Base-by-base conservation (phyloP, 2,888 invertebrate genomes). In the Lycia hirtaria region DNA sequence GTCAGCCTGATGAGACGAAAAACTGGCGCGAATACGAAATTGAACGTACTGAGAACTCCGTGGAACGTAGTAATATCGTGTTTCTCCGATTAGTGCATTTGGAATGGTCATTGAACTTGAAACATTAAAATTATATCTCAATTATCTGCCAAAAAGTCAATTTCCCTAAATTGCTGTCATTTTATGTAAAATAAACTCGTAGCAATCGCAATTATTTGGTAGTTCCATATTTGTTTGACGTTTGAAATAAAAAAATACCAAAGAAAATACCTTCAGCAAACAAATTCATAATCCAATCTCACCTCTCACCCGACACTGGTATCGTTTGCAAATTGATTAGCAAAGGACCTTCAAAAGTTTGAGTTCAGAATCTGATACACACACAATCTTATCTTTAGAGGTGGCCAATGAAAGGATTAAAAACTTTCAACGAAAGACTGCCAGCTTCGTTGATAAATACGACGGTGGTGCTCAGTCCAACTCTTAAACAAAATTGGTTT, bases 291-390 rank as follows among this genome's bases (percentile, higher is more conserved):
- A 73, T 52, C 55, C 69, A 71, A 72, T 71, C 67, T 70, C 62
- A 65, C 71, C 72, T 73, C 75, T 75, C 69, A 73, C 70, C 69
- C 62, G 65, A 72, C 64, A 65, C 67, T 65, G 71, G 76, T 78
- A 80, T 76, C 76, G 75, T 71, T 72, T 64, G 79, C 78, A 86
- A 89, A 90, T 89, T 89, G 83, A 89, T 88, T 87, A 88, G 75
- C 65, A 73, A 75, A 69, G 62, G 71, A 74, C 73, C 71, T 74
- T 69, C 74, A 70, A 81, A 83, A 81, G 81, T 82, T 81, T 72
- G 73, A 74, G 75, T 75, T 81, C 71, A 76, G 69, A 76, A 81
- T 80, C 71, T 80, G 78, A 82, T 82, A 22, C 9, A 28, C n/a
- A n/a, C 4, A 26, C n/a, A 4, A 41, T 28, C 0, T 26, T 28